phyloP scores from a whole-genome alignment of 53 echinoderm and acorn worm genomes.

The Echinometra lucunter region DNA sequence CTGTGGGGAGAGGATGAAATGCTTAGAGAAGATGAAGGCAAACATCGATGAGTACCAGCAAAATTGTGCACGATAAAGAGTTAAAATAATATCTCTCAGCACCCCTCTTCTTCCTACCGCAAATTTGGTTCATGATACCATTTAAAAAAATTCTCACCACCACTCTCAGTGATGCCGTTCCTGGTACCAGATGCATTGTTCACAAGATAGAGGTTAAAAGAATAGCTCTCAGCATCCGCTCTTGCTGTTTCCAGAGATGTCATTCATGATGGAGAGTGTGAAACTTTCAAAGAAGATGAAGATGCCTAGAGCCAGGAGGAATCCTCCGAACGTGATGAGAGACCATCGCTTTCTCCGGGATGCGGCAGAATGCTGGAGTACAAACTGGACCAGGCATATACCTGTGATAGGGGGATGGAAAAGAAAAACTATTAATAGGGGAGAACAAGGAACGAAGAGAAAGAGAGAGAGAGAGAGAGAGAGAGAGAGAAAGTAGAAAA shows the following conservation, averaged over 20 bases:
- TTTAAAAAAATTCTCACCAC: no score
- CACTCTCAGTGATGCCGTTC: no score
- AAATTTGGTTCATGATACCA: no score
- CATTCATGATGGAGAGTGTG: slow-evolving; percentile 79
- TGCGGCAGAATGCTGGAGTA: slow-evolving; percentile 72
- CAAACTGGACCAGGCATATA: slow-evolving; percentile 85
- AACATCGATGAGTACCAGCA: no score
- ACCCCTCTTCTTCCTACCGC: no score
- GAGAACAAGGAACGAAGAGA: background rate
- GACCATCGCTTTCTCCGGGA: slow-evolving; percentile 70
- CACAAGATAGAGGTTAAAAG: no score
- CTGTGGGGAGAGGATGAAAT: no score
- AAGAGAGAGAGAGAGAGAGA: background rate
- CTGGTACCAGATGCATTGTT: no score
- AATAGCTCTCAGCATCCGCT: background rate
- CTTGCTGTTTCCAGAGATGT: slow-evolving; percentile 50
- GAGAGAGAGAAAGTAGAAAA: background rate
- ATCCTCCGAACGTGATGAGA: slow-evolving; percentile 73
- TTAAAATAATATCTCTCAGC: no score
- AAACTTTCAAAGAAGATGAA: slow-evolving; percentile 92
- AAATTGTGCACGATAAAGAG: no score
- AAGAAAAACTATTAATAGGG: background rate
- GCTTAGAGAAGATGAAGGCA: no score
- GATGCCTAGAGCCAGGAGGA: slow-evolving; percentile 81
- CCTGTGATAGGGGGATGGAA: slow-evolving; percentile 63